phyloP scores from a whole-genome alignment of 2,113 vertebrate genomes.

The Chunga burmeisteri region DNA sequence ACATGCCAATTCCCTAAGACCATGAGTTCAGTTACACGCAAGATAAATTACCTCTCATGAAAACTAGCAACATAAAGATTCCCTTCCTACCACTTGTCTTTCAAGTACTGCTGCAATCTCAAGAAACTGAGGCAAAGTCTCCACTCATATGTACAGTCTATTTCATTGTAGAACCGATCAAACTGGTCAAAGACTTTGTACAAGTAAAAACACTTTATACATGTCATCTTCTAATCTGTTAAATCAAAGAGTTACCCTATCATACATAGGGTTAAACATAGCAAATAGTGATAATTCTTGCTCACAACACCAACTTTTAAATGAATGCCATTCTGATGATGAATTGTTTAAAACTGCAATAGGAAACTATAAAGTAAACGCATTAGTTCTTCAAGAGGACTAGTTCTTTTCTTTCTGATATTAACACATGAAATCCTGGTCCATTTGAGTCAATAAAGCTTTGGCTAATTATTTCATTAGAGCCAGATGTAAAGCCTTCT shows the following conservation, averaged over 20 bases:
- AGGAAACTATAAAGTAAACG: not conserved
- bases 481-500: not conserved
- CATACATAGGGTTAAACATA: not conserved
- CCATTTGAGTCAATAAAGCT: not conserved
- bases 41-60: not conserved
- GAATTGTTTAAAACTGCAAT: not conserved
- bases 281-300: not conserved
- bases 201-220: not conserved
- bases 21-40: not conserved
- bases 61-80: not conserved
- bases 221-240: not conserved
- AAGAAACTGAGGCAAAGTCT: not conserved
- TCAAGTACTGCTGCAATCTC: not conserved
- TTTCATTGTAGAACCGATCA: not conserved
- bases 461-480: not conserved
- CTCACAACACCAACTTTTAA: not conserved
- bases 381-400: not conserved
- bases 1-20: not conserved
- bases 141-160: not conserved
- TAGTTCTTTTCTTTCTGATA: not conserved
- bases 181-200: not conserved
- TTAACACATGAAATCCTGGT: not conserved
- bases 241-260: not conserved
- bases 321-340: not conserved
- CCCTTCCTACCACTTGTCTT: not conserved